phyloP scores from a whole-genome alignment of 2,888 invertebrate genomes.

The Ypsolopha sequella region DNA sequence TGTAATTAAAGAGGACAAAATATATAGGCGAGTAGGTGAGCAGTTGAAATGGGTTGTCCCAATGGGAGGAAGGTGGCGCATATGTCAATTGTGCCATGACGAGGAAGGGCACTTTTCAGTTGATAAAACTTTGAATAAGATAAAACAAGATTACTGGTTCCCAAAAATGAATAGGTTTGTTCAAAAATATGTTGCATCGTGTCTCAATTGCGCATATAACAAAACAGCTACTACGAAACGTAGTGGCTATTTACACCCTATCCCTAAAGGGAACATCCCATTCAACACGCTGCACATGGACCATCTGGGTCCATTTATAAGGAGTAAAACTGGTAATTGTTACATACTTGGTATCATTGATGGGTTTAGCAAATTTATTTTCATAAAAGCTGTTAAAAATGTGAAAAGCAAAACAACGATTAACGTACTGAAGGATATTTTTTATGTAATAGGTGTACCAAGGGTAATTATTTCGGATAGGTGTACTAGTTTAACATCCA shows the following conservation, averaged over 20 bases:
- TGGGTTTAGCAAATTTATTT: conserved; percentile 9
- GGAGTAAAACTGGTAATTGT: conserved; percentile 11
- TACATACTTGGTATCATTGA: conserved; percentile 13
- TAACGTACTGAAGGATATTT: conserved; percentile 5
- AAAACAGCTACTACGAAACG: conserved; percentile 4
- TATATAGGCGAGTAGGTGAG: conserved; percentile 8
- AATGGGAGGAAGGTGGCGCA: conserved; percentile 15
- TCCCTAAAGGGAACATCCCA: conserved; percentile 6
- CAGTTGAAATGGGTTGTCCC: conserved; percentile 17
- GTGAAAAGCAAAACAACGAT: conserved; percentile 7
- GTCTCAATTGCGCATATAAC: conserved; percentile 13
- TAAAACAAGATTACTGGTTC: conserved; percentile 12
- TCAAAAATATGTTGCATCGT: conserved; percentile 13
- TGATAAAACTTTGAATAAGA: conserved; percentile 9
- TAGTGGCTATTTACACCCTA: conserved; percentile 8
- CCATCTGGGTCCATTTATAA: conserved; percentile 11
- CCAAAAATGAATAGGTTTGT: conserved; percentile 8
- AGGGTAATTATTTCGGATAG: conserved; percentile 7
- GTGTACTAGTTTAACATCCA: conserved; percentile 7
- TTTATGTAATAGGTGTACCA: conserved; percentile 4
- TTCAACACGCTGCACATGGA: conserved; percentile 9
- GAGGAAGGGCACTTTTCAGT: conserved; percentile 11
- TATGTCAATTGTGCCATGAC: conserved; percentile 9
- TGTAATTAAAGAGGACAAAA: neutral
- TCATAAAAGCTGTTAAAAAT: conserved; percentile 6